phyloP scores from a whole-genome alignment of 2,888 invertebrate species.

The Cerastis leucographa region DNA sequence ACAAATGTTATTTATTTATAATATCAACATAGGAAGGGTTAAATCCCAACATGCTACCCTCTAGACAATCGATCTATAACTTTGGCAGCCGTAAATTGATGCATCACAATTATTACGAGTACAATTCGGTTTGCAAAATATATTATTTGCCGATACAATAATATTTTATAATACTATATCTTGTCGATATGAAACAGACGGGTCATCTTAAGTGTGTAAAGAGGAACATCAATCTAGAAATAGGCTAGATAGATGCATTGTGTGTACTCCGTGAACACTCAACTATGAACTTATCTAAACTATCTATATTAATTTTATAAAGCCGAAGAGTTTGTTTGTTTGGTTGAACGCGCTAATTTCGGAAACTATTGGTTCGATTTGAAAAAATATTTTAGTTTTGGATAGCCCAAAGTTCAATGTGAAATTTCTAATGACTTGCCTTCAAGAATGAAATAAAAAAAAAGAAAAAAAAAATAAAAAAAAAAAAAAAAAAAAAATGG shows the following conservation, averaged over 20 bases:
- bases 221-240: background rate
- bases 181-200: background rate
- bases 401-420: too few species aligned
- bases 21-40: constrained; percentile 50
- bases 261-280: background rate
- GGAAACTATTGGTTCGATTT: too few species aligned
- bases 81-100: constrained; percentile 61
- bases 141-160: constrained; percentile 11
- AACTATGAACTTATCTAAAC: background rate
- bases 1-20: background rate
- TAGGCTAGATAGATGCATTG: background rate
- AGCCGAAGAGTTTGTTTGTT: too few species aligned
- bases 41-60: background rate
- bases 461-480: too few species aligned
- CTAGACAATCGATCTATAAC: constrained; percentile 50
- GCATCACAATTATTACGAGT: constrained; percentile 38
- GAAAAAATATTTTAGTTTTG: too few species aligned
- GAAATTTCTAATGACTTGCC: too few species aligned
- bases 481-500: too few species aligned
- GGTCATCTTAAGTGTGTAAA: background rate
- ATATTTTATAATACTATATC: background rate
- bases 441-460: too few species aligned
- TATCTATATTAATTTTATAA: too few species aligned
- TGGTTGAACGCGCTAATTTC: too few species aligned
- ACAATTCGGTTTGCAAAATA: constrained; percentile 12